Conservation (phyloP, 2,113 vertebrate genomes). For the Eulacestoma nigropectus region DNA sequence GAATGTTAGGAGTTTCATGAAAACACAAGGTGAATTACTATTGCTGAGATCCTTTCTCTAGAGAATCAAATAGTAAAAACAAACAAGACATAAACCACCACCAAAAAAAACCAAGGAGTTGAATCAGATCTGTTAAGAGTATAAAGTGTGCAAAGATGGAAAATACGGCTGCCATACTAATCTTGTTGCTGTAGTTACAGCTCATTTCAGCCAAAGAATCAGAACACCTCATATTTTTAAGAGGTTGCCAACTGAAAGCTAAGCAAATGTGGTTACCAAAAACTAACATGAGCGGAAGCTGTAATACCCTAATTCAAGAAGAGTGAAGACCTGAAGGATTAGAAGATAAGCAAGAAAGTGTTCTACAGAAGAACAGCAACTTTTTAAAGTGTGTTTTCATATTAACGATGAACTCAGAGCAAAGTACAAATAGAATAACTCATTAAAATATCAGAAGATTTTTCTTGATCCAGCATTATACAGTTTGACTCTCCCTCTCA, state of each 20-base stretch:
- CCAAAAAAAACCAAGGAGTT: background rate
- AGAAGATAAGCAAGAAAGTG: background rate
- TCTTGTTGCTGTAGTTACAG: background rate
- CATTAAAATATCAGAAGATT: background rate
- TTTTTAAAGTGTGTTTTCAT: background rate
- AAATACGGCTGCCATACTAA: background rate
- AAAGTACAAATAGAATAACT: background rate
- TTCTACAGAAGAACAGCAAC: background rate
- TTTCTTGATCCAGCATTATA: background rate
- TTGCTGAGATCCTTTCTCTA: background rate
- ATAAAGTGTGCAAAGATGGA: background rate
- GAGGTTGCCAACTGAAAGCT: background rate
- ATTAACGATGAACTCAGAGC: background rate
- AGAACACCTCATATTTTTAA: background rate
- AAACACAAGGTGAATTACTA: background rate
- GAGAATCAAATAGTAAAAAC: background rate
- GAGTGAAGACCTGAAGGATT: background rate
- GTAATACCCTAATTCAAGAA: background rate
- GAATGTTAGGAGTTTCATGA: background rate
- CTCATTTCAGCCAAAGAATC: background rate
- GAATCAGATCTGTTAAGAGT: background rate
- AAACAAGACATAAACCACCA: background rate
- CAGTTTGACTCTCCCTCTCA: background rate
- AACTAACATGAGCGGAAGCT: background rate
- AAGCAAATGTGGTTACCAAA: background rate